phyloP scores from a whole-genome alignment of 2,888 invertebrate species.

The Thumatha senex region DNA sequence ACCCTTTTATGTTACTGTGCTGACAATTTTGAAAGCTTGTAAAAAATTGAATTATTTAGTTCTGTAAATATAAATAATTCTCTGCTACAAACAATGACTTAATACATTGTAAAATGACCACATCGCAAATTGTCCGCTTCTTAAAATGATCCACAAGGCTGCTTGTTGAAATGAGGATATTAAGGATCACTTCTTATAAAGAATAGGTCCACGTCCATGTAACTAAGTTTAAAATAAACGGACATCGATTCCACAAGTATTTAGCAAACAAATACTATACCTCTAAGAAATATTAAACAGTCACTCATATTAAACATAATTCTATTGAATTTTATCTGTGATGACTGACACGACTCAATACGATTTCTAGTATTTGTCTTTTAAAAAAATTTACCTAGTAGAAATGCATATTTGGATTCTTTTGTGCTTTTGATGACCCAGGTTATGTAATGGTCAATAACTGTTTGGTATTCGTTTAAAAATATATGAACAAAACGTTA shows the following conservation, averaged over 20 bases:
- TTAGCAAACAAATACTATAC: constrained; percentile 1
- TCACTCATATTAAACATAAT: neutral
- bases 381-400: neutral
- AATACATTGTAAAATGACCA: too few species aligned
- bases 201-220: too few species aligned
- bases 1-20: too few species aligned
- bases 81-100: too few species aligned
- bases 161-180: too few species aligned
- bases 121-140: too few species aligned
- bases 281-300: neutral
- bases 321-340: neutral
- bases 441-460: neutral
- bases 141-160: too few species aligned
- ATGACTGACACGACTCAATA: neutral
- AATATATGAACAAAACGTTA: neutral
- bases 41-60: too few species aligned
- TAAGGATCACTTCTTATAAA: too few species aligned
- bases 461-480: neutral
- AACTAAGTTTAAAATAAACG: neutral
- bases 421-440: neutral
- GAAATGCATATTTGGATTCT: neutral
- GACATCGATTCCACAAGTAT: neutral
- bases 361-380: constrained; percentile 1
- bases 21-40: too few species aligned
- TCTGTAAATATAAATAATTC: too few species aligned